These are phyloP conservation scores for Cecropterus lyciades DNA, from an alignment of 1,140 invertebrate genomes.

Conservation along the genomic window DNA sequence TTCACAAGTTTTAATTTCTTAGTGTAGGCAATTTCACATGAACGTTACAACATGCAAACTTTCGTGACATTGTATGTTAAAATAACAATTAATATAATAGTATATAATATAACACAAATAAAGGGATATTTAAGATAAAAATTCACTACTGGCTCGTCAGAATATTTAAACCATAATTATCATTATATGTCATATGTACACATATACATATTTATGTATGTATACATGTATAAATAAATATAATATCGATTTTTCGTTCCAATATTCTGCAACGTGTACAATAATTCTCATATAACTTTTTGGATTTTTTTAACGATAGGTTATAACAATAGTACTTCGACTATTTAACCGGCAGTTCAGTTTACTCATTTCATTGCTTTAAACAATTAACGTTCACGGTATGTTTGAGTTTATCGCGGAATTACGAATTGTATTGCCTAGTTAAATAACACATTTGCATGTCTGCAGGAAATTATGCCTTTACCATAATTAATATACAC, in stretches of 20 bases:
- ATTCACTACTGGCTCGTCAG: no score
- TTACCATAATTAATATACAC: constrained; percentile 52
- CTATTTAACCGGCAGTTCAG: constrained; percentile 29
- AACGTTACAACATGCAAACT: constrained; percentile 16
- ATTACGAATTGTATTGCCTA: constrained; percentile 60
- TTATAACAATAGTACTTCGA: neutral
- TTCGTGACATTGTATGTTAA: constrained; percentile 2
- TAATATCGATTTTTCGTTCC: no score
- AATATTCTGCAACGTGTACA: no score
- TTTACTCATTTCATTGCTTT: constrained; percentile 54
- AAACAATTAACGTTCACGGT: constrained; percentile 52
- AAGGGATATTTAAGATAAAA: neutral
- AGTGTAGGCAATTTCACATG: constrained; percentile 8
- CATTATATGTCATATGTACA: no score
- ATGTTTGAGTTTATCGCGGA: constrained; percentile 55
- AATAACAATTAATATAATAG: constrained; percentile 15
- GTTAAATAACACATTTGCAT: constrained; percentile 60
- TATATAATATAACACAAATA: neutral
- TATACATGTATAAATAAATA: no score
- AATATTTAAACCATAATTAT: no score
- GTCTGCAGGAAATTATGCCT: constrained; percentile 58
- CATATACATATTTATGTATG: no score
- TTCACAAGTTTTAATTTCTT: constrained; percentile 10
- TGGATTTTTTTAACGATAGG: no score
- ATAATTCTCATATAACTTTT: no score